phyloP scores from a whole-genome alignment of 2,888 invertebrate genomes.

The Drosophila tripunctata region DNA sequence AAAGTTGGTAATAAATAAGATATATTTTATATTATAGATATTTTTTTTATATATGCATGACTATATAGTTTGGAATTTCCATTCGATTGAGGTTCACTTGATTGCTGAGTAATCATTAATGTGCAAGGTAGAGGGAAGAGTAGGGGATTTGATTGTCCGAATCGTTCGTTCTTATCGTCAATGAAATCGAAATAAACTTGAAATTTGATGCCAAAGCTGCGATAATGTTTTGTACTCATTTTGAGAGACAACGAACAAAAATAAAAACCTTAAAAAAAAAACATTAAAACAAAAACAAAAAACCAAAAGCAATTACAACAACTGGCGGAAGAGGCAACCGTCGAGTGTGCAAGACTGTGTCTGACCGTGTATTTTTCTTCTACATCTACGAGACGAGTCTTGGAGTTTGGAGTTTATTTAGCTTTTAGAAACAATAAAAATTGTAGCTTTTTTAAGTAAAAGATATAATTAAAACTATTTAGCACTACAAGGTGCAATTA shows the following conservation, averaged over 20 bases:
- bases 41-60: constrained; percentile 6
- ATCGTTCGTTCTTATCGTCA: constrained; percentile 40
- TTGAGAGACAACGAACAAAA: constrained; percentile 46
- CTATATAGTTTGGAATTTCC: constrained; percentile 36
- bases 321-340: background rate
- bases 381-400: too few species aligned
- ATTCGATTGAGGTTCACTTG: constrained; percentile 10
- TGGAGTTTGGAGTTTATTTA: too few species aligned
- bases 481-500: too few species aligned
- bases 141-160: constrained; percentile 5
- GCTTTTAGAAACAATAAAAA: too few species aligned
- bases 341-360: background rate
- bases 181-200: constrained; percentile 63
- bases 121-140: background rate
- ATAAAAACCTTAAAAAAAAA: constrained; percentile 20
- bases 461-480: too few species aligned
- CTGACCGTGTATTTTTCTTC: too few species aligned
- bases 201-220: constrained; percentile 65
- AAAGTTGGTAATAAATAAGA: background rate
- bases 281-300: constrained; percentile 25
- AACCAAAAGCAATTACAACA: constrained; percentile 23
- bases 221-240: constrained; percentile 75
- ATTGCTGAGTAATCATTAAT: constrained; percentile 32
- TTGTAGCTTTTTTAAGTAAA: too few species aligned
- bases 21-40: background rate